Conservation (phyloP, 2,888 invertebrate species). For the Deilephila porcellus region DNA sequence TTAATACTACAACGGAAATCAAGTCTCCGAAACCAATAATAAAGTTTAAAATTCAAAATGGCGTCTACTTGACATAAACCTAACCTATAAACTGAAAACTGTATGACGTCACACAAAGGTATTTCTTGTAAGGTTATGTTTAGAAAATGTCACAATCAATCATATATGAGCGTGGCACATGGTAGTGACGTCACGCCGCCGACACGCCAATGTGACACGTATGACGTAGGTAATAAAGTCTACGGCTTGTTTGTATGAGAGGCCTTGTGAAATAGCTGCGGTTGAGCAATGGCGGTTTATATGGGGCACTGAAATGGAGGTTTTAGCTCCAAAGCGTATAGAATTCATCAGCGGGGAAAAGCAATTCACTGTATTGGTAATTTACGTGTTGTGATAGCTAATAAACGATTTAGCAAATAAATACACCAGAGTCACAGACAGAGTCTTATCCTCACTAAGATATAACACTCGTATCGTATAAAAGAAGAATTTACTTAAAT, state of each 20-base stretch:
- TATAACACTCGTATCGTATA: too few relatives aligned
- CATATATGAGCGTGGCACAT: slow-evolving; percentile 48
- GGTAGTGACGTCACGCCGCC: slow-evolving; percentile 31
- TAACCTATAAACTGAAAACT: slow-evolving; percentile 44
- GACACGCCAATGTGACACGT: slow-evolving; percentile 44
- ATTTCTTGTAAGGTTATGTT: slow-evolving; percentile 41
- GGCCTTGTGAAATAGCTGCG: slow-evolving; percentile 29
- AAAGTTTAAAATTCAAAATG: slow-evolving; percentile 43
- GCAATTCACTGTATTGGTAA: too few relatives aligned
- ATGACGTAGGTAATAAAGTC: slow-evolving; percentile 43
- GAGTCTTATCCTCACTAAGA: too few relatives aligned
- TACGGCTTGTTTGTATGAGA: background rate
- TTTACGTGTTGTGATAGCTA: too few relatives aligned
- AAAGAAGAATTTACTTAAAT: too few relatives aligned
- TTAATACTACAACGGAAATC: slow-evolving; percentile 5
- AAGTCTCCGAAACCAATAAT: slow-evolving; percentile 39
- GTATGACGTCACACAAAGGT: slow-evolving; percentile 51
- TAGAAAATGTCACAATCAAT: slow-evolving; percentile 60
- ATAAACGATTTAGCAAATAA: too few relatives aligned
- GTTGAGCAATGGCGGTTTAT: slow-evolving; percentile 41
- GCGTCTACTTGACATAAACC: slow-evolving; percentile 41
- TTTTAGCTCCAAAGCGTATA: background rate
- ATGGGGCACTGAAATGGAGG: background rate
- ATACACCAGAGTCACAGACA: too few relatives aligned
- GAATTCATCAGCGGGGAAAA: too few relatives aligned